Base-by-base conservation (phyloP, 1,140 invertebrate genomes). In the Trichomalopsis sarcophagae region DNA sequence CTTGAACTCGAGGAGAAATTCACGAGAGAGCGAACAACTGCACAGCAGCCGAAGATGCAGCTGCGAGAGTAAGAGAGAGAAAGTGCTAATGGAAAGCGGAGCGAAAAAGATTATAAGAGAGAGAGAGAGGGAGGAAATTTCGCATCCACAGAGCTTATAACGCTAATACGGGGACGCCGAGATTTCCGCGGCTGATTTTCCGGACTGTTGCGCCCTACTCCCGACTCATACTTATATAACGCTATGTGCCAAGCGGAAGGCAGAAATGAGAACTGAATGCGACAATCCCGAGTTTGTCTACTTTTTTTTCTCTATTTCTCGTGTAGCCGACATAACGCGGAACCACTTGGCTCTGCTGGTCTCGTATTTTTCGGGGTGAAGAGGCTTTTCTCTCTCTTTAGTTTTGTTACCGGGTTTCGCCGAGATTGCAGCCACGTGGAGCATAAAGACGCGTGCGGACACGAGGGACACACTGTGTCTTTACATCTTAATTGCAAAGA, bases 151-250 rank as follows among this genome's bases (percentile, higher is more conserved):
- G 21, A 76, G 50, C 55, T 82, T 82, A 82, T 47, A 74, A 66
- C 55, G n/a, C 33, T 76, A 62, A 82, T 82, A 27, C 13, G 0
- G 0, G 9, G 5, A 23, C 30, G 3, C 44, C 23, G 23, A 81
- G 79, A 81, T 81, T 81, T 69, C 80, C 68, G 27, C 47, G 6
- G 47, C 71, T 82, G 69, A 75, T 82, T 82, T 82, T 82, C 47
- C 71, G 44, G 44, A 68, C 68, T 71, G 79, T 71, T 81, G n/a
- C 78, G 47, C 30, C 21, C 40, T 1, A 27, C 27, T 23, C 4
- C 33, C 33, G 27, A 17, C 27, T 62, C 27, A n/a, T 62, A n/a
- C 47, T 82, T 55, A 14, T 62, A 62, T 55, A 73, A 73, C 40
- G 21, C 14, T 7, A 21, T 50, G 40, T 23, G 44, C 1, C 55